Evolutionary conservation across 2,113 vertebrate species (phyloP).

Genomic region (Formicarius rufipectus): DNA sequence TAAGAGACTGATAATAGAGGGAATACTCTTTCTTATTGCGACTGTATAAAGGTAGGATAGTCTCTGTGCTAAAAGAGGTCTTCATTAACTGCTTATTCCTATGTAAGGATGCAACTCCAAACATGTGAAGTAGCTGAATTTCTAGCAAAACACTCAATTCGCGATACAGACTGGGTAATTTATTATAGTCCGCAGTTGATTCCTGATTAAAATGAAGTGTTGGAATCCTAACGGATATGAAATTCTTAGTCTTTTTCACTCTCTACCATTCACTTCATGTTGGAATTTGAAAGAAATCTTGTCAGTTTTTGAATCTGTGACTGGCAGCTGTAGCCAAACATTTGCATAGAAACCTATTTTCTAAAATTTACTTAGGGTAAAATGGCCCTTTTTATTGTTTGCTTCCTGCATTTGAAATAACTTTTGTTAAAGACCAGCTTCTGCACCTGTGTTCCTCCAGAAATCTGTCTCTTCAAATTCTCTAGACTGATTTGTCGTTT

Average conservation of each 20-base stretch:
- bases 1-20: not conserved
- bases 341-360: slow-evolving; percentile 43
- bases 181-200: not conserved
- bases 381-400: slow-evolving; percentile 59
- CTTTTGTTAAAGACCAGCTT: slow-evolving; percentile 50
- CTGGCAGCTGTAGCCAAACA: slow-evolving; percentile 39
- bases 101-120: not conserved
- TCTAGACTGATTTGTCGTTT: slow-evolving; percentile 68
- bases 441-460: slow-evolving; percentile 56
- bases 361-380: slow-evolving; percentile 49
- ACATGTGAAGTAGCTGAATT: not conserved
- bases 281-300: slow-evolving; percentile 42
- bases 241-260: not conserved
- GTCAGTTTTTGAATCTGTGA: not conserved
- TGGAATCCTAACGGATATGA: not conserved
- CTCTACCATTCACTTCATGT: not conserved
- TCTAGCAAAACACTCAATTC: not conserved
- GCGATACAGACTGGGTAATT: not conserved
- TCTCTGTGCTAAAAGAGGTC: not conserved
- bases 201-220: not conserved
- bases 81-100: not conserved
- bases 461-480: slow-evolving; percentile 70
- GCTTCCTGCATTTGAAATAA: slow-evolving; percentile 53
- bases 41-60: not conserved
- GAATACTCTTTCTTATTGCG: not conserved